phyloP scores from a whole-genome alignment of 2,797 vertebrate genomes.

The Rhynchonycteris naso region DNA sequence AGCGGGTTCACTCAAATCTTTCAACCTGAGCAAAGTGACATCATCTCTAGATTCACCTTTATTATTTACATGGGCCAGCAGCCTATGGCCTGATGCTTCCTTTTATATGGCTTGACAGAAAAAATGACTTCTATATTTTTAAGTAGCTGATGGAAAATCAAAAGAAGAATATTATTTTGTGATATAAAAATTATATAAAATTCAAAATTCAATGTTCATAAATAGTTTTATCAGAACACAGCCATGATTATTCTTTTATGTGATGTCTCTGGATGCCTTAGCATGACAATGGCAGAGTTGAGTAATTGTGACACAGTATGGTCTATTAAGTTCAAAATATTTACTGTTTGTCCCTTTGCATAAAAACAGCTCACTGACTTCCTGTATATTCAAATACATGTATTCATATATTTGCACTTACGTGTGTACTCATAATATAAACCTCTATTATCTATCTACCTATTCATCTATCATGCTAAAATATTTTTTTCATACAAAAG shows the following conservation, averaged over 20 bases:
- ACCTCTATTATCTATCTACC: not conserved
- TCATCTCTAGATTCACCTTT: not conserved
- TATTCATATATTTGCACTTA: not conserved
- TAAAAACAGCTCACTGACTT: not conserved
- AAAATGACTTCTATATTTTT: not conserved
- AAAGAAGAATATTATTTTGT: not conserved
- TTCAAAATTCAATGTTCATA: not conserved
- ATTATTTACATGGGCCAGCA: not conserved
- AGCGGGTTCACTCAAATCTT: not conserved
- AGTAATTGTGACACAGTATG: not conserved
- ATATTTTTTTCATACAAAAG: not conserved
- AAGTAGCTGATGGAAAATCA: constrained; percentile 3
- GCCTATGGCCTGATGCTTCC: not conserved
- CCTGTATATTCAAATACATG: not conserved
- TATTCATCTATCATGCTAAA: not conserved
- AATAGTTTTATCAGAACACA: not conserved
- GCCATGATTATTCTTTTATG: not conserved
- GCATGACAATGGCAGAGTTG: not conserved
- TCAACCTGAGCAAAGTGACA: not conserved
- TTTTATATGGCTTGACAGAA: not conserved
- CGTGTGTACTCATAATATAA: not conserved
- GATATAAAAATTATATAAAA: constrained; percentile 9
- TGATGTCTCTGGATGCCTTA: not conserved
- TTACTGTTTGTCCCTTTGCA: not conserved
- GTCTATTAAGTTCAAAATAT: not conserved